Evolutionary conservation across 2,797 vertebrate genomes (phyloP), one percentile per base, ranked within the genome.

Genomic region (Xenopus petersii): DNA sequence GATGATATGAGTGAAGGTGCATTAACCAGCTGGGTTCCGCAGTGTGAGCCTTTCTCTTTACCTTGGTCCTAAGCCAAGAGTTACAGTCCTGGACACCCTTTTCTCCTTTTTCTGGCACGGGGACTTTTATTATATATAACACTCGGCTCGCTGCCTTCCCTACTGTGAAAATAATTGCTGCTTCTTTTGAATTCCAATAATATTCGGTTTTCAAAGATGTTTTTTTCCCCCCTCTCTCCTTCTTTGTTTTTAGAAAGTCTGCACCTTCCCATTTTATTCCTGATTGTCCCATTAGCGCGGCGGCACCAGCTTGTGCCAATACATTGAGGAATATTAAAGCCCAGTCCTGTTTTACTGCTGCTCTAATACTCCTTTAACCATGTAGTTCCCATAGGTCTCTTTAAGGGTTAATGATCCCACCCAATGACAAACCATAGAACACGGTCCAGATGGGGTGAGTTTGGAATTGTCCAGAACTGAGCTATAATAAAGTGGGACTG

Each of bases 81-180:
- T 72, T 42, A 42, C 36, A 42, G 36, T 9, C 5, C 36, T 9
- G 36, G 58, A 67, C 46, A 51, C 24, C n/a, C 68, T 56, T 5
- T 47, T 66, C 48, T 70, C 69, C 66, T 46, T 67, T 54, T 33
- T 63, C 55, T 54, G 55, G 64, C 75, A 72, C 54, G n/a, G 3
- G 17, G 24, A 16, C 60, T 60, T 70, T 60, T 21, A 36, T 64
- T 48, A 63, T 67, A 77, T 58, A 70, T 63, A 63, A 72, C 63
- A 67, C 75, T 77, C 61, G 21, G 64, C 46, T 67, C 63, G 17
- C 69, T 69, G 17, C 75, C 63, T 62, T 62, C 64, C 63, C 49
- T 58, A 12, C 70, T 63, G 70, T 63, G 70, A 72, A 71, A 63
- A 72, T 77, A 77, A 77, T 77, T 72, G 75, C 16, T 61, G 70